These are phyloP conservation scores for Trachymyrmex cornetzi DNA, from an alignment of 1,140 invertebrate genomes.

Conservation along the genomic window DNA sequence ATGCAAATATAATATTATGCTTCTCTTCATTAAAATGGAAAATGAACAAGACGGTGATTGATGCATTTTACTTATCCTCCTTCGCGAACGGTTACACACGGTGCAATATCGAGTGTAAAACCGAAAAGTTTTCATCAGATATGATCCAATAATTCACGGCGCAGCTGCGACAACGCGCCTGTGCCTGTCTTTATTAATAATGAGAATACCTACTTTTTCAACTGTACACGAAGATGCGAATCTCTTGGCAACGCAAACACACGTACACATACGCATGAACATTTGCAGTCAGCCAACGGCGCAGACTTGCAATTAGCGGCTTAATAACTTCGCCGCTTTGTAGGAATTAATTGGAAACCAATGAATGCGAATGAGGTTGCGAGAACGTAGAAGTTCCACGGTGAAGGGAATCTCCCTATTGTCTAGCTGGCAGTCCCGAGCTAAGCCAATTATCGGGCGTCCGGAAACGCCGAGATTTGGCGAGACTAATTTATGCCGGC, in stretches of 20 bases:
- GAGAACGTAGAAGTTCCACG: conserved; percentile 77
- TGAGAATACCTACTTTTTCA: conserved; percentile 49
- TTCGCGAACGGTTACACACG: not conserved
- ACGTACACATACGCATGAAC: conserved; percentile 3
- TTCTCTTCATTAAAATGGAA: not conserved
- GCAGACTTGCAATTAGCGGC: conserved; percentile 80
- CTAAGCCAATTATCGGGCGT: conserved; percentile 84
- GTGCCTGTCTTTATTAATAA: conserved; percentile 53
- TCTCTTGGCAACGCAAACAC: not conserved
- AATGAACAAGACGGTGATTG: not conserved
- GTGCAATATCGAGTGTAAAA: conserved; percentile 30
- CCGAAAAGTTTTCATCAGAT: conserved; percentile 54
- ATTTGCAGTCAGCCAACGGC: conserved; percentile 41
- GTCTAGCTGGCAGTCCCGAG: conserved; percentile 61
- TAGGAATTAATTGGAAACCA: conserved; percentile 85
- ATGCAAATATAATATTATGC: not conserved
- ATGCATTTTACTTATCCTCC: not conserved
- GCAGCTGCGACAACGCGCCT: conserved; percentile 56
- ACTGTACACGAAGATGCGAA: conserved; percentile 38
- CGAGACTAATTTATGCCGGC: conserved; percentile 81
- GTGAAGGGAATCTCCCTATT: conserved; percentile 74
- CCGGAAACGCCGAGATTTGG: conserved; percentile 78
- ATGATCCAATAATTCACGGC: conserved; percentile 50
- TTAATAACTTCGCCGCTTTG: conserved; percentile 83
- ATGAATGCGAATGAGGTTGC: conserved; percentile 84